Evolutionary conservation across 2,888 invertebrate genomes (phyloP).

Genomic region (Emmelina monodactyla): DNA sequence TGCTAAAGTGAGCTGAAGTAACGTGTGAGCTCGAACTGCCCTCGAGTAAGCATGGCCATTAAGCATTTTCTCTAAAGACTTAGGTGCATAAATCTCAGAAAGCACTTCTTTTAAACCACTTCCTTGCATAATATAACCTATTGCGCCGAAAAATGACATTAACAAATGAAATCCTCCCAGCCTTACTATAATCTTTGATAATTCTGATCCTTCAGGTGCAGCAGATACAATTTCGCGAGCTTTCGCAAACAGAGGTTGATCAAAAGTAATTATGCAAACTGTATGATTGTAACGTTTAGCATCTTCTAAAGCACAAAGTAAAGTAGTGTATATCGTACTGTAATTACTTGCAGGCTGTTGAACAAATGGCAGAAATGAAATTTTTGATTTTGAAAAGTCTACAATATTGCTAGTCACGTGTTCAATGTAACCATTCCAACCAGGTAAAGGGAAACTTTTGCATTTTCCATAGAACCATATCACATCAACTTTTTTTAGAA

Average conservation of each 20-base stretch:
- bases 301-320: background rate
- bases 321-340: background rate
- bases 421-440: too few relatives aligned
- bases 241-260: conserved; percentile 26
- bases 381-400: background rate
- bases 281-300: background rate
- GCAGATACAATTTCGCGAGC: conserved; percentile 27
- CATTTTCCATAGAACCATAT: too few relatives aligned
- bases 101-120: conserved; percentile 20
- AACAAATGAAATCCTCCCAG: conserved; percentile 31
- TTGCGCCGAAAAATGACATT: conserved; percentile 23
- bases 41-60: conserved; percentile 25
- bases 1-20: too few relatives aligned
- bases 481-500: too few relatives aligned
- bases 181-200: too few relatives aligned
- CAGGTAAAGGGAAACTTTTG: too few relatives aligned
- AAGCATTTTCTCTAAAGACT: conserved; percentile 26
- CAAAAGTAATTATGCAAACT: conserved; percentile 23
- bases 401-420: too few relatives aligned
- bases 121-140: conserved; percentile 30
- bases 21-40: too few relatives aligned
- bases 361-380: background rate
- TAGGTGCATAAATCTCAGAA: conserved; percentile 18
- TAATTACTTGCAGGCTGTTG: background rate
- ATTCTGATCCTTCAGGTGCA: too few relatives aligned